phyloP scores from a whole-genome alignment of 2,797 vertebrate genomes.

The Bradypus variegatus region DNA sequence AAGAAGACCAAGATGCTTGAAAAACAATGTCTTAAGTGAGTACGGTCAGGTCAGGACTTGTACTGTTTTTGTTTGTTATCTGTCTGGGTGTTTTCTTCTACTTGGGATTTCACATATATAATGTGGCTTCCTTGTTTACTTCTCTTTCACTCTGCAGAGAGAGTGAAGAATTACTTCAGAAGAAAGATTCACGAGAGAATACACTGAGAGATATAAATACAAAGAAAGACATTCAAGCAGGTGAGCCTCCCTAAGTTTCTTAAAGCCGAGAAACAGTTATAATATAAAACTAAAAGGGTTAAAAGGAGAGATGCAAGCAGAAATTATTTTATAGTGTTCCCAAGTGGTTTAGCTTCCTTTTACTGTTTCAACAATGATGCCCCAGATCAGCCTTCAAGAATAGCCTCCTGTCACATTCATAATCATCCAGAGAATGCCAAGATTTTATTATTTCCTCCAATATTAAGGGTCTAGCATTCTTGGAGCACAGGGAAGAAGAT shows the following conservation, averaged over 20 bases:
- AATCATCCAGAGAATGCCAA: background rate
- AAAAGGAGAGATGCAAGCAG: background rate
- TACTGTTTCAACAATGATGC: too few species aligned
- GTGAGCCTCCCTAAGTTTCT: background rate
- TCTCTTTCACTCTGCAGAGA: background rate
- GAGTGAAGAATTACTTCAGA: background rate
- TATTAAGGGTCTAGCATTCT: background rate
- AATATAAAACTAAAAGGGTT: background rate
- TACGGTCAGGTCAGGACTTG: background rate
- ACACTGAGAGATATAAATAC: background rate
- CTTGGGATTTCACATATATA: background rate
- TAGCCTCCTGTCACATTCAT: fast-evolving
- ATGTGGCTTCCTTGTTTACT: background rate
- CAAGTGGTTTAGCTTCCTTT: background rate
- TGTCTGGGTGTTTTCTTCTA: background rate
- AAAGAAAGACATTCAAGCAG: background rate
- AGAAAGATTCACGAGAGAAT: background rate
- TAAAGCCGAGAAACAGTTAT: background rate
- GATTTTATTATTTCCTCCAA: background rate
- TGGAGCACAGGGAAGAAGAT: background rate
- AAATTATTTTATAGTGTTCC: background rate
- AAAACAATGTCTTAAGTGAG: background rate
- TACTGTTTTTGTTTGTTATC: background rate
- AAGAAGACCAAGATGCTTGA: background rate
- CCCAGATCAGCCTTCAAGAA: background rate